Conservation (phyloP, 2,888 invertebrate species). For the Chalcosyrphus nemorum region DNA sequence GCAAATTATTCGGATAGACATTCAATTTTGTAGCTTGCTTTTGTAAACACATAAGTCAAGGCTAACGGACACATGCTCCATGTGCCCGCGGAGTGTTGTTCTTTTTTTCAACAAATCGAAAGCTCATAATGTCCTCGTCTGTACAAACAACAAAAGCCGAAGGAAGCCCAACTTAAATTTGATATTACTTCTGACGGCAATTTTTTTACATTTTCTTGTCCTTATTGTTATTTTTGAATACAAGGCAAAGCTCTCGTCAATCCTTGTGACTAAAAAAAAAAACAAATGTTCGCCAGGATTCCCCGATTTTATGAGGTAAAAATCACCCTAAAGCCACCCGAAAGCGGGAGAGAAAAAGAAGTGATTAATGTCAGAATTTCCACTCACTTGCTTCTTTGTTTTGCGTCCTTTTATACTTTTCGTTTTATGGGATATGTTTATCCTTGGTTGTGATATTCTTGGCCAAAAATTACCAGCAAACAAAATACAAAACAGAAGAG, state of each 20-base stretch:
- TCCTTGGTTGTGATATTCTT: slow-evolving; percentile 3
- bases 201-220: not conserved
- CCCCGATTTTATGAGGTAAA: slow-evolving; percentile 16
- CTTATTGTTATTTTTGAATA: not conserved
- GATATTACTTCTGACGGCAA: not conserved
- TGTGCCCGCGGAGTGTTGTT: not conserved
- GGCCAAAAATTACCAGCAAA: not conserved
- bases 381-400: slow-evolving; percentile 6
- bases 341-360: no score
- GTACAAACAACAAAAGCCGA: not conserved
- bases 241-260: not conserved
- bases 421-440: slow-evolving; percentile 6
- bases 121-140: not conserved
- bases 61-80: not conserved
- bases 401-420: not conserved
- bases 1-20: no score
- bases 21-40: no score
- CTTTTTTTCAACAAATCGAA: not conserved
- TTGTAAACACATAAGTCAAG: not conserved
- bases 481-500: not conserved
- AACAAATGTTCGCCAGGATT: not conserved
- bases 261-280: no score
- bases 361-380: slow-evolving; percentile 45
- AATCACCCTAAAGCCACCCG: slow-evolving; percentile 22
- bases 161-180: not conserved